Conservation (phyloP, 2,797 vertebrate genomes). For the Coregonus ussuriensis region DNA sequence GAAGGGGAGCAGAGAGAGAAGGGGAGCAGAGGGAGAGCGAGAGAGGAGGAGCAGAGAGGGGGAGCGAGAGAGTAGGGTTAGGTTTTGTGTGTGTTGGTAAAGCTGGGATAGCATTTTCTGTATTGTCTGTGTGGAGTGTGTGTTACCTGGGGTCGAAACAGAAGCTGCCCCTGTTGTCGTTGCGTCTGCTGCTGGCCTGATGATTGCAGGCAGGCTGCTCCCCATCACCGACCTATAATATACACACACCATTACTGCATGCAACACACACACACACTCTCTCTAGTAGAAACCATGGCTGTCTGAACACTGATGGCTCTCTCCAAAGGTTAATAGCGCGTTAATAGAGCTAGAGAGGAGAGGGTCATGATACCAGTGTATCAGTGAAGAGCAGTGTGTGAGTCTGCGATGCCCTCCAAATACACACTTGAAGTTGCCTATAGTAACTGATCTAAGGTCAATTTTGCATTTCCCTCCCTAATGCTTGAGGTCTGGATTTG, state of each 20-base stretch:
- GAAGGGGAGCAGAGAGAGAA: too few species aligned
- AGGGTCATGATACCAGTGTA: conserved; percentile 76
- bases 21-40: too few species aligned
- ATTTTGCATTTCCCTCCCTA: too few species aligned
- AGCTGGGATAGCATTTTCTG: background rate
- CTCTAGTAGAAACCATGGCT: conserved; percentile 77
- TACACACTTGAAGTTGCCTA: conserved; percentile 22
- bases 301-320: conserved; percentile 84
- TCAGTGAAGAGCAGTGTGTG: conserved; percentile 60
- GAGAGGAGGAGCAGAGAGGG: too few species aligned
- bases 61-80: background rate
- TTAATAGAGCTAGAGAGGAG: conserved; percentile 80
- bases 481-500: too few species aligned
- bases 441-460: too few species aligned
- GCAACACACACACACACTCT: conserved; percentile 7
- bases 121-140: conserved; percentile 7
- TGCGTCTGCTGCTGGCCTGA: conserved; percentile 66
- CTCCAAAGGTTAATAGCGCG: conserved; percentile 81
- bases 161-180: conserved; percentile 85
- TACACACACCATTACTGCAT: background rate
- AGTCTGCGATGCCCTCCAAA: conserved; percentile 6
- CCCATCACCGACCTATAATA: conserved; percentile 68
- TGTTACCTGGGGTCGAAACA: conserved; percentile 94
- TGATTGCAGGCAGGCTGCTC: conserved; percentile 75
- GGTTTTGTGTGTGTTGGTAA: background rate